Evolutionary conservation across 1,140 invertebrate genomes (phyloP), one percentile per base, ranked within the genome.

Genomic region (Atopsyche davidsoni): DNA sequence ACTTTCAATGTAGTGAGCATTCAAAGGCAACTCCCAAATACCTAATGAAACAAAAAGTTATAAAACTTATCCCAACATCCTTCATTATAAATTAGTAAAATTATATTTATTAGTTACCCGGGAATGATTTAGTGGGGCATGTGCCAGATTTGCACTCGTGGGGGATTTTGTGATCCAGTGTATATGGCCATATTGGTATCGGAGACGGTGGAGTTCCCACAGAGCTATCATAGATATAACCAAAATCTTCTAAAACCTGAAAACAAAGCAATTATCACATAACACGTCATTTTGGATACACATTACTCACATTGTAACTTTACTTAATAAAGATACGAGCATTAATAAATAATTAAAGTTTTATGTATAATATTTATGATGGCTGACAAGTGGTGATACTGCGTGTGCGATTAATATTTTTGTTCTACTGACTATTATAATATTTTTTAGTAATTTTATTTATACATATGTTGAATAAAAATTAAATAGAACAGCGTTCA

Each of bases 181-280:
- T 94, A 69, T 95, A 95, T 0, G 92, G 92, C 92, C 92, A 96
- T 34, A 93, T 81, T n/a, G 92, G 91, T 21, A 84, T 75, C 52
- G 80, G 78, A 1, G 80, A 66, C n/a, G 87, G 86, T 1, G 90
- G 89, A 18, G 88, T 87, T 28, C 88, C 86, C 51, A 95, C 80
- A 1, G 89, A 92, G 60, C 89, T 92, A 64, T 95, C 92, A 66
- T 93, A 96, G 54, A 92, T 87, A 63, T 89, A 92, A 3, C 87
- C 87, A 66, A 92, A 93, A 65, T 94, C 90, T 75, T 90, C 86
- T 35, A 92, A 67, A 14, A 92, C 83, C 84, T 86, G 59, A 22
- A 59, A 25, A 22, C 10, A 25, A 28, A 28, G 24, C 6, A 6
- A 28, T n/a, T n/a, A n/a, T n/a, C n/a, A n/a, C n/a, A n/a, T n/a